phyloP scores from a whole-genome alignment of 1,140 invertebrate genomes.

The Ceratosolen solmsi region DNA sequence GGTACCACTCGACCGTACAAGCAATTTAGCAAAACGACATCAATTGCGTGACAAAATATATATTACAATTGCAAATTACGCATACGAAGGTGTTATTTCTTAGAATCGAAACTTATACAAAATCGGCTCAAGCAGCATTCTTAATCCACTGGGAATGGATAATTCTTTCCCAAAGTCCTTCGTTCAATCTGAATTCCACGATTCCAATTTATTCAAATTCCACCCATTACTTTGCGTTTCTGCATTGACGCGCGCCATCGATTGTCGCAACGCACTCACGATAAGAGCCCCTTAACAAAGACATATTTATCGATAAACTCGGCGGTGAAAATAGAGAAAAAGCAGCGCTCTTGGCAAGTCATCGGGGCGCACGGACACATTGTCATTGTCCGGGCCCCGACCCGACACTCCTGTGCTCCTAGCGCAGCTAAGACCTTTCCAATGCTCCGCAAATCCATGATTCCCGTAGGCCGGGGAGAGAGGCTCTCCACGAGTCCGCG shows the following conservation, averaged over 20 bases:
- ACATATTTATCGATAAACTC: not conserved
- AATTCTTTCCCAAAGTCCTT: not conserved
- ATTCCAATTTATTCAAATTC: not conserved
- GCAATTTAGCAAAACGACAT: not conserved
- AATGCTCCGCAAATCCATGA: no score
- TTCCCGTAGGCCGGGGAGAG: no score
- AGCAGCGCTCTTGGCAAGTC: not conserved
- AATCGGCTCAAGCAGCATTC: not conserved
- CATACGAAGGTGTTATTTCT: not conserved
- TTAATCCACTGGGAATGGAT: not conserved
- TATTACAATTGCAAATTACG: not conserved
- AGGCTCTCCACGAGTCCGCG: not conserved
- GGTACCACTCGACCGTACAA: not conserved
- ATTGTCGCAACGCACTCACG: not conserved
- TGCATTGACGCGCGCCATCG: not conserved
- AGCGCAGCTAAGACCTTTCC: not conserved
- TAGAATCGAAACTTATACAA: not conserved
- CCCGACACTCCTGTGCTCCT: not conserved
- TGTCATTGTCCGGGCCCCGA: not conserved
- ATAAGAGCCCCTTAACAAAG: constrained; percentile 3
- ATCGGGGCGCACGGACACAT: not conserved
- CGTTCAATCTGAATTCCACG: not conserved
- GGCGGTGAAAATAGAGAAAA: not conserved
- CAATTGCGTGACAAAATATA: not conserved
- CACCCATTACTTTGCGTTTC: not conserved